Base-by-base conservation (phyloP, 2,113 vertebrate species). In the Micronisus gabar region DNA sequence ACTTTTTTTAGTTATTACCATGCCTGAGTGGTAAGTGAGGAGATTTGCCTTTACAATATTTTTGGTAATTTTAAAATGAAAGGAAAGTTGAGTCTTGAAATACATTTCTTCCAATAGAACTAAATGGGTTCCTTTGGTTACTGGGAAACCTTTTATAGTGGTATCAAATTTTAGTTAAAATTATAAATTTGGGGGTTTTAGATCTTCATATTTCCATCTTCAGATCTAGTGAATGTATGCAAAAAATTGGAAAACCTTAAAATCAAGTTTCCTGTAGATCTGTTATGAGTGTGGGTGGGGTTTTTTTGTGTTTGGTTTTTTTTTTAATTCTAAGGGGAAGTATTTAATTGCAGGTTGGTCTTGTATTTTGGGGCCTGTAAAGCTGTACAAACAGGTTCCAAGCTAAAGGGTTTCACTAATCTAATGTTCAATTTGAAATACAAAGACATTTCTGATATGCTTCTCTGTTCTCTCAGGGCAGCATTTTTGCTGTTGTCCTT, bases 211-310 rank as follows among this genome's bases (percentile, higher is more conserved):
- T 68, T 72, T 93, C 48, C n/a, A 4, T 74, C 62, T 82, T 34
- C 41, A 48, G 17, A 41, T n/a, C 6, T 62, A 71, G 15, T 75
- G n/a, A 82, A 72, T 32, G 13, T 38, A 10, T 45, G 20, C 26
- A 76, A 65, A 92, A 86, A 27, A 36, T 43, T 53, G 36, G 13
- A 23, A 59, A 83, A 38, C 8, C 3, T 65, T 80, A 43, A 68
- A 90, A 45, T 41, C 5, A 47, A 27, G 3, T 13, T 82, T 72
- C 26, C 14, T 70, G 11, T 47, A 23, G n/a, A 23, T 58, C 65
- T 76, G 18, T 53, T 7, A 29, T 48, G 32, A 2, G 0, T 4
- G 2, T 45, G 36, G 43, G 9, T 87, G 25, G 3, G 9, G 0
- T 3, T 83, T 22, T 40, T 18, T 47, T 38, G 38, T 8, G 30